Conservation (phyloP, 2,888 invertebrate species). For the Epirrhoe tristata region DNA sequence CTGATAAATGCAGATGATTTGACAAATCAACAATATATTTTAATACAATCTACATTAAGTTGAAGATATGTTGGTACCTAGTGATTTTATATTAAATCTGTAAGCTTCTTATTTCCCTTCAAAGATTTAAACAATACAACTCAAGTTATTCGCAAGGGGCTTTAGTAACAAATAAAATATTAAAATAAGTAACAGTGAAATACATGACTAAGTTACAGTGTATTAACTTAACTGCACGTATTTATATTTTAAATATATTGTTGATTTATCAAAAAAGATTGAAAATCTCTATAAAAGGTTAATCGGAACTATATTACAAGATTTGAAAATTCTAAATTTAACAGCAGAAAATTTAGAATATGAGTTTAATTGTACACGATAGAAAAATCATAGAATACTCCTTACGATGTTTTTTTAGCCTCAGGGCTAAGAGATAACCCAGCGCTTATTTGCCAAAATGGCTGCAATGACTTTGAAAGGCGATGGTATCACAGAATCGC, state of each 20-base stretch:
- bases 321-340: neutral
- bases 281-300: slow-evolving; percentile 1
- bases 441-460: neutral
- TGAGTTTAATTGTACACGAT: neutral
- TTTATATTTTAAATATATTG: slow-evolving; percentile 1
- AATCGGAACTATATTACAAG: neutral
- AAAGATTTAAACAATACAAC: too few species aligned
- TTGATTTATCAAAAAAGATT: neutral
- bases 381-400: slow-evolving; percentile 1
- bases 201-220: neutral
- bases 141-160: too few species aligned
- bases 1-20: neutral
- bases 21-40: slow-evolving; percentile 1
- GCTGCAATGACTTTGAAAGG: neutral
- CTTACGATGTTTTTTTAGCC: neutral
- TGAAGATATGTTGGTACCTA: neutral
- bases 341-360: neutral
- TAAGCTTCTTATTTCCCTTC: neutral
- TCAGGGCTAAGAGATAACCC: neutral
- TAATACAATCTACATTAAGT: too few species aligned
- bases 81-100: neutral
- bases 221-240: neutral
- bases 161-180: neutral
- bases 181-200: neutral
- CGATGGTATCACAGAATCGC: slow-evolving; percentile 26